Conservation (phyloP, 2,888 invertebrate genomes). For the Cerastoderma edule region DNA sequence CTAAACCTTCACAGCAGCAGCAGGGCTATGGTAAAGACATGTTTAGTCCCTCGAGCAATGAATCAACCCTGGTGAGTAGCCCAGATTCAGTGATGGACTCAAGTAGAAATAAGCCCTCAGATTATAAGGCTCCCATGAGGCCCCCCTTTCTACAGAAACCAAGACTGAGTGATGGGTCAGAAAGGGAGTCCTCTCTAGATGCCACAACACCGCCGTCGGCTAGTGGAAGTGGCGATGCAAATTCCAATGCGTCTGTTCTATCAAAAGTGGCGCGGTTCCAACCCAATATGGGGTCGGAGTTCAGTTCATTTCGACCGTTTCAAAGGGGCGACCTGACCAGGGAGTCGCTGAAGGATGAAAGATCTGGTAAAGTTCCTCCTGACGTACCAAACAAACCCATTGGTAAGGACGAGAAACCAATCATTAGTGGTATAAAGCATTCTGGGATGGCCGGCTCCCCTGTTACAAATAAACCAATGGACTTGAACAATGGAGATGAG, state of each 20-base stretch:
- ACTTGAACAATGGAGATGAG: constrained; percentile 50
- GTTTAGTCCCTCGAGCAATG: constrained; percentile 64
- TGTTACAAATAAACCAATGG: constrained; percentile 34
- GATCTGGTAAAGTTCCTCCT: constrained; percentile 59
- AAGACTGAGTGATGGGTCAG: constrained; percentile 56
- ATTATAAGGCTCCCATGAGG: constrained; percentile 61
- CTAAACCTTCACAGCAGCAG: constrained; percentile 40
- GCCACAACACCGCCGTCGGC: constrained; percentile 33
- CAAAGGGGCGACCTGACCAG: constrained; percentile 59
- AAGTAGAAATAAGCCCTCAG: constrained; percentile 56
- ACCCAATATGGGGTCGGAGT: constrained; percentile 60
- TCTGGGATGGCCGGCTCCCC: constrained; percentile 45
- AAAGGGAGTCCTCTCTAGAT: constrained; percentile 48
- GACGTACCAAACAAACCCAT: constrained; percentile 63
- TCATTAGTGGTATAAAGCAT: constrained; percentile 65
- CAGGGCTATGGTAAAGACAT: constrained; percentile 47
- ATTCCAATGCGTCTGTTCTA: constrained; percentile 64
- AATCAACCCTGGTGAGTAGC: constrained; percentile 63
- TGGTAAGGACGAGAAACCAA: constrained; percentile 69
- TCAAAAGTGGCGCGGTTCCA: constrained; percentile 72
- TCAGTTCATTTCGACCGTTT: constrained; percentile 66
- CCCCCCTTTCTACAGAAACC: constrained; percentile 67
- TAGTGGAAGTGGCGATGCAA: constrained; percentile 40
- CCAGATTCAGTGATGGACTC: constrained; percentile 63
- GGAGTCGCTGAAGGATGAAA: constrained; percentile 64